These are phyloP conservation scores for Melanotaenia boesemani DNA, from an alignment of 2,797 vertebrate genomes.

Conservation along the genomic window DNA sequence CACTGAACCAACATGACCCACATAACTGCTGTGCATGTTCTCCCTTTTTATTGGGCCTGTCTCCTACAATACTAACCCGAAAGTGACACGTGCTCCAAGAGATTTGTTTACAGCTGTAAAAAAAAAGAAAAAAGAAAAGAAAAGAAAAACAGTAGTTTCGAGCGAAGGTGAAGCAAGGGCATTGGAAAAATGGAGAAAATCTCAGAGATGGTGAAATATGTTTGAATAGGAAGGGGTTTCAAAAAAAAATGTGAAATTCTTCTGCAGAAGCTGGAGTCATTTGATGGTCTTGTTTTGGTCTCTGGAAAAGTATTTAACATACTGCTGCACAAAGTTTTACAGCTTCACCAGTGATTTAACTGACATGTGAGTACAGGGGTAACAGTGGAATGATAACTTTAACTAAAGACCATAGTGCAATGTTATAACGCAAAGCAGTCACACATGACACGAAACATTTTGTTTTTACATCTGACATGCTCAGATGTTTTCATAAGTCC, in stretches of 20 bases:
- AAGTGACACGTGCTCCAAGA: background rate
- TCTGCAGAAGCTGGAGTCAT: constrained; percentile 37
- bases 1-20: constrained; percentile 14
- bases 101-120: constrained; percentile 34
- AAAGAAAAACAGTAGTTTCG: constrained; percentile 14
- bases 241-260: constrained; percentile 22
- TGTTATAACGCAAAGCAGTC: background rate
- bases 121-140: too few relatives aligned
- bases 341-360: constrained; percentile 2
- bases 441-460: background rate
- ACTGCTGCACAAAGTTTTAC: constrained; percentile 12
- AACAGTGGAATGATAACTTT: background rate
- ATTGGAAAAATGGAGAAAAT: constrained; percentile 31
- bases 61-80: constrained; percentile 35
- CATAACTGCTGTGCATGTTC: constrained; percentile 22
- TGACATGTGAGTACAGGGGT: background rate
- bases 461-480: background rate
- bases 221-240: constrained; percentile 27
- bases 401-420: background rate
- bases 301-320: constrained; percentile 29
- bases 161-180: constrained; percentile 9
- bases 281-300: constrained; percentile 36
- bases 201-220: constrained; percentile 12
- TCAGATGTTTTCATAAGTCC: constrained; percentile 1
- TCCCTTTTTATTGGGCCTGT: constrained; percentile 11